These are phyloP conservation scores for Menura novaehollandiae DNA, from an alignment of 2,113 vertebrate species.

Conservation along the genomic window DNA sequence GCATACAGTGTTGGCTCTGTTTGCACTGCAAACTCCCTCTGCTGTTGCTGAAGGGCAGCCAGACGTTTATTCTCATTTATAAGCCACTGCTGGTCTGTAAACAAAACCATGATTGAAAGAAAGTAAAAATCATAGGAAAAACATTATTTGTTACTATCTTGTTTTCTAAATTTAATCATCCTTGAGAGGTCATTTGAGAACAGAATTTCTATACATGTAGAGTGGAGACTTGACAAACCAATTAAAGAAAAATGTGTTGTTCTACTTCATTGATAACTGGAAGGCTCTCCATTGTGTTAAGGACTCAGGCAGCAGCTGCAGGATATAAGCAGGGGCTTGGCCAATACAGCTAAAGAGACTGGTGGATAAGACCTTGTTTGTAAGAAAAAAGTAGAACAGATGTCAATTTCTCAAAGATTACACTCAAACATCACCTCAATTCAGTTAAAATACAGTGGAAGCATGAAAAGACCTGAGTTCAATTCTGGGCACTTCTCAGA, in stretches of 20 bases:
- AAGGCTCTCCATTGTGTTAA: neutral
- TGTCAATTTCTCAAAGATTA: neutral
- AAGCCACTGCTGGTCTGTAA: conserved; percentile 87
- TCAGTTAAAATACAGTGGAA: neutral
- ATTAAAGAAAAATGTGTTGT: neutral
- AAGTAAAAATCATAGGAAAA: neutral
- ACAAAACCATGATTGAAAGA: conserved; percentile 30
- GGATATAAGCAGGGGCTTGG: neutral
- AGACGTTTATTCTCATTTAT: conserved; percentile 78
- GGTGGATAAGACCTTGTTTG: neutral
- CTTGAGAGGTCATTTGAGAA: neutral
- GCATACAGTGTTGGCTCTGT: conserved; percentile 65
- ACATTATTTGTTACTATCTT: neutral
- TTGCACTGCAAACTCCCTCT: conserved; percentile 76
- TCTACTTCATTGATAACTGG: neutral
- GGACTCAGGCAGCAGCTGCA: neutral
- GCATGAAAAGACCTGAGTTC: neutral
- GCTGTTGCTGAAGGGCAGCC: conserved; percentile 60
- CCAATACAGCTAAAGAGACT: neutral
- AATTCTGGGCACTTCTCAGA: neutral
- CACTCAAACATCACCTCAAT: neutral
- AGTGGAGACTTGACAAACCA: neutral
- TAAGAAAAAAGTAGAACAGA: neutral
- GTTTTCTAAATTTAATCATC: neutral
- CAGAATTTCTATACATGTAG: neutral